Evolutionary conservation across 2,797 vertebrate species (phyloP).

Genomic region (Tauraco hartlaubi): DNA sequence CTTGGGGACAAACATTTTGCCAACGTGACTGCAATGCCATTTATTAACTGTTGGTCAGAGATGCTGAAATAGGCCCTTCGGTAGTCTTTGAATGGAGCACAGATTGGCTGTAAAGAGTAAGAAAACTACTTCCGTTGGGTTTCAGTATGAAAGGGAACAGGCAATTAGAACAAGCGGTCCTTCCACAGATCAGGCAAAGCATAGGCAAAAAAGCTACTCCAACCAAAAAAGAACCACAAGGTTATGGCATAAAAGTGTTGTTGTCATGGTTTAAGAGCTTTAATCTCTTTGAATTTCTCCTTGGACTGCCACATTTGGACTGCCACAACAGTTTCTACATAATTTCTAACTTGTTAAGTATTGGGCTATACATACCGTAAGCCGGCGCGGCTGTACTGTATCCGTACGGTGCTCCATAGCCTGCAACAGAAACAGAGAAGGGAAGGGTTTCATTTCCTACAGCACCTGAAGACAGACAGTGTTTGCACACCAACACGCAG

Average conservation of each 20-base stretch:
- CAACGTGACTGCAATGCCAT: not conserved
- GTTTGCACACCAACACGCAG: not conserved
- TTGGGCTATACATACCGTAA: slow-evolving; percentile 90
- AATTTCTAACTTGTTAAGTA: not conserved
- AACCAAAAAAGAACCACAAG: slow-evolving; percentile 90
- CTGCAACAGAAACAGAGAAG: slow-evolving; percentile 76
- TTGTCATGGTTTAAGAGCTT: slow-evolving; percentile 65
- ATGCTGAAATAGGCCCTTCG: slow-evolving; percentile 78
- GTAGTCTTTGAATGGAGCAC: slow-evolving; percentile 88
- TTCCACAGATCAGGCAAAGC: slow-evolving; percentile 85
- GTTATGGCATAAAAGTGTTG: slow-evolving; percentile 81
- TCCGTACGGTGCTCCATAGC: slow-evolving; percentile 95
- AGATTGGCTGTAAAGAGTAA: slow-evolving; percentile 82
- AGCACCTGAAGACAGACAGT: not conserved
- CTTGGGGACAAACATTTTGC: not conserved
- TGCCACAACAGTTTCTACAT: slow-evolving; percentile 31
- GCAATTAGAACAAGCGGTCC: slow-evolving; percentile 86
- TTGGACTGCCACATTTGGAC: slow-evolving; percentile 58
- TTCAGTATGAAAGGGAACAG: slow-evolving; percentile 79
- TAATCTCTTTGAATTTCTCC: slow-evolving; percentile 68
- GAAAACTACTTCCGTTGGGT: slow-evolving; percentile 78
- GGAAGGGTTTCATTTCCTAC: not conserved
- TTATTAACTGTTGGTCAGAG: slow-evolving; percentile 9
- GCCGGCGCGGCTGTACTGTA: slow-evolving; percentile 95
- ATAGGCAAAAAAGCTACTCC: slow-evolving; percentile 86